Conservation (phyloP, 2,113 vertebrate genomes). For the Setophaga coronata region DNA sequence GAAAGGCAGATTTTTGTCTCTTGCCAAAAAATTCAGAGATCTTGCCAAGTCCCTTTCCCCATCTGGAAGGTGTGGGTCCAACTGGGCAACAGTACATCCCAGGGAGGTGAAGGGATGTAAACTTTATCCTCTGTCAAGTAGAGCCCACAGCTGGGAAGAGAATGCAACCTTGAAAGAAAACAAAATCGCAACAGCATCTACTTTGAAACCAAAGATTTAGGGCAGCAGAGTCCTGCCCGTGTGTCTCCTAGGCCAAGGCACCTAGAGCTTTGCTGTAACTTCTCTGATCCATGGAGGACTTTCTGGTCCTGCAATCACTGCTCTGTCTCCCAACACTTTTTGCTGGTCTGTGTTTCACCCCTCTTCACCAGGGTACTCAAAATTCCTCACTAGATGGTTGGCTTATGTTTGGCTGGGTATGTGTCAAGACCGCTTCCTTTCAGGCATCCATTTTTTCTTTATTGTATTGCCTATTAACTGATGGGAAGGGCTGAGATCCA, state of each 20-base stretch:
- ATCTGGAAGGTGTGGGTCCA: not conserved
- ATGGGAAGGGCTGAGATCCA: not conserved
- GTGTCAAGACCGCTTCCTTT: not conserved
- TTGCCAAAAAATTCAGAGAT: not conserved
- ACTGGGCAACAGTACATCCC: not conserved
- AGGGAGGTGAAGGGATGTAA: not conserved
- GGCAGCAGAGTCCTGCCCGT: accelerated
- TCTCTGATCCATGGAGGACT: not conserved
- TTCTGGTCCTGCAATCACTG: not conserved
- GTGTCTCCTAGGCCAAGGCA: not conserved
- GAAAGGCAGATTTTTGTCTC: not conserved
- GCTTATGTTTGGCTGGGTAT: not conserved
- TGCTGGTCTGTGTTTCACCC: not conserved
- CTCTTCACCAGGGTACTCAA: not conserved
- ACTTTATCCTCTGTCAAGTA: not conserved
- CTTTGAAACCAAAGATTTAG: not conserved
- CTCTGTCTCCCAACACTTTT: not conserved
- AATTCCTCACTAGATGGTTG: not conserved
- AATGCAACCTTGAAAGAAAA: not conserved
- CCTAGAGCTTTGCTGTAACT: not conserved
- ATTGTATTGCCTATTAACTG: not conserved
- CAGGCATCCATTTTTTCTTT: not conserved
- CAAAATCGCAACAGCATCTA: not conserved
- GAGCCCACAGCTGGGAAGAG: not conserved
- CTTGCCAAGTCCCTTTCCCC: accelerated